Base-by-base conservation (phyloP, 2,113 vertebrate species). In the Nematolebias whitei region DNA sequence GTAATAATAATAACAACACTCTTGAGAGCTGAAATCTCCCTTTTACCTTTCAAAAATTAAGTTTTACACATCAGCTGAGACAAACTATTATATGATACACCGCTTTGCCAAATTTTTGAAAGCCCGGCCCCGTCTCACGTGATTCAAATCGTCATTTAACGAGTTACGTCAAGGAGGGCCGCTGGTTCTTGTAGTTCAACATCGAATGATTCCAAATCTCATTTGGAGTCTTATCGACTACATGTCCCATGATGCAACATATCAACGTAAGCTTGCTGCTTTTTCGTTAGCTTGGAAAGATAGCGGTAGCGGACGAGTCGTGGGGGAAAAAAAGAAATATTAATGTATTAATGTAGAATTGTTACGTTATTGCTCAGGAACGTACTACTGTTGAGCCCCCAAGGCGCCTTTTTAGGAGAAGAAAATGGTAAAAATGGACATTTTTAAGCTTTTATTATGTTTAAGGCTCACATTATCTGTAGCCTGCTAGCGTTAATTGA, bases 221-320 rank as follows among this genome's bases (percentile, higher is more conserved):
- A 50, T 8, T 3, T 0, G n/a, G 0, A 1, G 0, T 0, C 0
- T 6, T 0, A 5, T 18, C 70, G 85, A 92, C 88, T 71, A 75
- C 90, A 76, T 65, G 55, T 16, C 78, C 92, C 87, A 77, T 3
- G 29, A 85, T 80, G 66, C 87, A 70, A 6, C 24, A 26, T 52
- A 1, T 12, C 0, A 5, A 19, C 15, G 12, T 39, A 14, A 20
- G 2, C n/a, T 23, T 39, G 20, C 51, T 64, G 71, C 83, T 92
- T 84, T 7, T 29, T 82, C 55, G 70, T 80, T 84, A 87, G 79
- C 84, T 60, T 16, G 9, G 18, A 3, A 8, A 72, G 71, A 84
- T 84, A 91, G 88, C 80, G 86, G 85, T 84, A 91, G 88, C 80
- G 86, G 85, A 74, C 82, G 61, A 83, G 63, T 86, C 62, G 68